A percentile compares a stretch with the other conserved stretches of the same genome.
phyloP scores from a whole-genome alignment of 2,888 invertebrate species.

The Netelia inedita region DNA sequence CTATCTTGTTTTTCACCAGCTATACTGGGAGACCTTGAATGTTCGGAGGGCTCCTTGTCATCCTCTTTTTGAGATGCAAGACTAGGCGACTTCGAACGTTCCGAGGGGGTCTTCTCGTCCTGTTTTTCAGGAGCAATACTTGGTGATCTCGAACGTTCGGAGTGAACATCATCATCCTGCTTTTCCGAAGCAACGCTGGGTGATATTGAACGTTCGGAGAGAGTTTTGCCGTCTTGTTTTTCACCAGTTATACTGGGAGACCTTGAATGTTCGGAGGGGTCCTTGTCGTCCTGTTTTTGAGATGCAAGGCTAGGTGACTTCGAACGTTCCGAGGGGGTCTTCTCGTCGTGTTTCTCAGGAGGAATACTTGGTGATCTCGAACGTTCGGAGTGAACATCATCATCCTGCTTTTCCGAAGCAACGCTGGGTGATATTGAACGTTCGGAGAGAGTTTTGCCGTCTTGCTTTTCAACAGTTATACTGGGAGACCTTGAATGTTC shows the following conservation, averaged over 20 bases:
- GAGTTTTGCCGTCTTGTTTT: conserved; percentile 41
- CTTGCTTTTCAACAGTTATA: conserved; percentile 9
- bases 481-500: conserved; percentile 30
- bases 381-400: conserved; percentile 32
- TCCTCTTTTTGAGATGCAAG: neutral
- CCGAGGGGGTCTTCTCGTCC: conserved; percentile 21
- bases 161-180: conserved; percentile 37
- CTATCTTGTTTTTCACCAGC: conserved; percentile 70
- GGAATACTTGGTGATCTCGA: conserved; percentile 64
- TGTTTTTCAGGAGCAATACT: conserved; percentile 28
- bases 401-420: conserved; percentile 28
- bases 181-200: conserved; percentile 62
- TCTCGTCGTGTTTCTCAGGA: conserved; percentile 12
- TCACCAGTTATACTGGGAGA: conserved; percentile 53
- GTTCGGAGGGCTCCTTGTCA: too few species aligned
- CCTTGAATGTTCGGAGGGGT: conserved; percentile 48
- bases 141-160: conserved; percentile 7
- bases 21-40: neutral
- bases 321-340: conserved; percentile 11
- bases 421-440: conserved; percentile 62
- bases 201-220: conserved; percentile 31
- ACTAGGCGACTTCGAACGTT: conserved; percentile 53
- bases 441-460: conserved; percentile 42
- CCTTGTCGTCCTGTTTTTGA: conserved; percentile 52
- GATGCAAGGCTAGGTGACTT: conserved; percentile 53